phyloP scores from a whole-genome alignment of 2,888 invertebrate species.

The Aphidoletes aphidimyza region DNA sequence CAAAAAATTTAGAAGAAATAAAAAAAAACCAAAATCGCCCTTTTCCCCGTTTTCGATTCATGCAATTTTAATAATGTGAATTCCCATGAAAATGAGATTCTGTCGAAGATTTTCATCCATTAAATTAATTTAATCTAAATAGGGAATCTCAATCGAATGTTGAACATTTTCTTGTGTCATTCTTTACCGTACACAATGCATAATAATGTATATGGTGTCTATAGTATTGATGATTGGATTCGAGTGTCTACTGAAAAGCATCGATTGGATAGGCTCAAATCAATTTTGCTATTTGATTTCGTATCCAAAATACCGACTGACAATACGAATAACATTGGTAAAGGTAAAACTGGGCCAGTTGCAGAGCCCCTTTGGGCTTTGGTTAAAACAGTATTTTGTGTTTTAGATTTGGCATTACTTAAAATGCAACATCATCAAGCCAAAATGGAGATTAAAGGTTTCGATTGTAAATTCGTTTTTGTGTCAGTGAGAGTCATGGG shows the following conservation, averaged over 20 bases:
- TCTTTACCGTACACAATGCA: neutral
- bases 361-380: too few relatives aligned
- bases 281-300: too few relatives aligned
- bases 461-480: neutral
- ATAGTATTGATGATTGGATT: neutral
- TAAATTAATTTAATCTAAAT: conserved; percentile 27
- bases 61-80: too few relatives aligned
- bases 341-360: too few relatives aligned
- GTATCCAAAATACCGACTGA: too few relatives aligned
- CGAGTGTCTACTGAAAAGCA: neutral
- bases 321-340: too few relatives aligned
- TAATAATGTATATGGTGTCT: too few relatives aligned
- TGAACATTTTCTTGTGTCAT: neutral
- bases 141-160: neutral
- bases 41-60: neutral
- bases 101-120: neutral
- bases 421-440: too few relatives aligned
- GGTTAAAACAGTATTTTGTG: too few relatives aligned
- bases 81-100: too few relatives aligned
- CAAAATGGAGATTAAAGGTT: neutral
- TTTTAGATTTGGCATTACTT: too few relatives aligned
- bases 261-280: neutral
- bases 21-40: neutral
- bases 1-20: neutral
- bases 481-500: neutral